Evolutionary conservation across 2,113 vertebrate species (phyloP).

Genomic region (Brienomyrus longianalis): DNA sequence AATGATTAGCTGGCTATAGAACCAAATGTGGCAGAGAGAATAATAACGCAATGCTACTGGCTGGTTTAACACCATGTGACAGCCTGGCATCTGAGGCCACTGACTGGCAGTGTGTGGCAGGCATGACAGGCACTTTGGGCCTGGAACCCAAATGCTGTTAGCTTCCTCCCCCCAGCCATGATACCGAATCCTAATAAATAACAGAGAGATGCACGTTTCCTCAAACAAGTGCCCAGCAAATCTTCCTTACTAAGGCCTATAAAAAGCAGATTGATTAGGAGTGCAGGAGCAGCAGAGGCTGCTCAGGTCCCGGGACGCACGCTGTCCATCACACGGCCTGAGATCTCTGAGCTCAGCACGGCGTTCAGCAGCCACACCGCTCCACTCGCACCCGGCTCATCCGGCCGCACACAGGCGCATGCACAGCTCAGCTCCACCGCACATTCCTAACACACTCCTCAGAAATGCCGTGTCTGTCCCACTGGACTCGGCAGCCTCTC

Average conservation of each 20-base stretch:
- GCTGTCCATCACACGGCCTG: slow-evolving; percentile 40
- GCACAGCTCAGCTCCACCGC: not conserved
- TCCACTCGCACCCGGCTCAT: not conserved
- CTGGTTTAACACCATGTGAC: not conserved
- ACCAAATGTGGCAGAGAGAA: slow-evolving; percentile 23
- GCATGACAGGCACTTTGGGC: not conserved
- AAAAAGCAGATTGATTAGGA: slow-evolving; percentile 35
- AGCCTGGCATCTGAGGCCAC: not conserved
- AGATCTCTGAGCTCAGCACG: slow-evolving; percentile 33
- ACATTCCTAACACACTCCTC: not conserved
- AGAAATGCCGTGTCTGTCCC: not conserved
- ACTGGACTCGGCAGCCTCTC: not conserved
- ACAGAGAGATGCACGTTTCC: not conserved
- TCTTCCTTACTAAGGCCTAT: slow-evolving; percentile 27
- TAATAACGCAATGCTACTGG: slow-evolving; percentile 20
- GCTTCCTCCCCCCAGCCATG: not conserved
- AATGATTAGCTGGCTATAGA: slow-evolving; percentile 34
- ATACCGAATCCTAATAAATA: not conserved
- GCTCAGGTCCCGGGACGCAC: not conserved
- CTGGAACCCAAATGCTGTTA: not conserved
- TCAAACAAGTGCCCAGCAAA: not conserved
- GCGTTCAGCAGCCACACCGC: not conserved
- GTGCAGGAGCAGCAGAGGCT: slow-evolving; percentile 13
- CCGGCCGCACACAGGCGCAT: not conserved
- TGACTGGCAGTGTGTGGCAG: not conserved